phyloP scores from a whole-genome alignment of 2,888 invertebrate species.

The Tetragnatha montana region DNA sequence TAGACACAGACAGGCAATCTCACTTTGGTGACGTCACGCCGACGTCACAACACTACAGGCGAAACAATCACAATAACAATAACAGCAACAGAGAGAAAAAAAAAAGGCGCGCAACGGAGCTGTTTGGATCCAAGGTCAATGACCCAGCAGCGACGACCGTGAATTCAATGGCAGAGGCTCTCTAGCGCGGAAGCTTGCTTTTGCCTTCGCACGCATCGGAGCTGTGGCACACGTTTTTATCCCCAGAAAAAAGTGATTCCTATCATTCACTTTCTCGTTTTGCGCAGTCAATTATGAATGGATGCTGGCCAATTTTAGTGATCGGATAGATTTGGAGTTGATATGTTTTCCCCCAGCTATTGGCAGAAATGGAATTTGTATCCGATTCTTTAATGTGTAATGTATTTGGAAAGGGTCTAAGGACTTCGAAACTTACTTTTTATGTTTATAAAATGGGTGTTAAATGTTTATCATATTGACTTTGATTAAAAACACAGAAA shows the following conservation, averaged over 20 bases:
- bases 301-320: neutral
- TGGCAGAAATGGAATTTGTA: too few relatives aligned
- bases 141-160: constrained; percentile 40
- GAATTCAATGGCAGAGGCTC: constrained; percentile 42
- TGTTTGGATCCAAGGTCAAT: constrained; percentile 63
- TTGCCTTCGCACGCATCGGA: constrained; percentile 21
- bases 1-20: constrained; percentile 7
- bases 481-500: too few relatives aligned
- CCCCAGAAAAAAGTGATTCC: neutral
- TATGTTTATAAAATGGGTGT: too few relatives aligned
- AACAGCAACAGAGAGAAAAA: neutral
- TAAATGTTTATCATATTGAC: too few relatives aligned
- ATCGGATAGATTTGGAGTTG: neutral
- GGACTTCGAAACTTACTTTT: too few relatives aligned
- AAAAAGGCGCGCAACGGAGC: constrained; percentile 28
- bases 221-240: neutral
- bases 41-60: constrained; percentile 19
- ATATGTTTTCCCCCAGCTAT: too few relatives aligned
- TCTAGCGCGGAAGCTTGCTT: constrained; percentile 16
- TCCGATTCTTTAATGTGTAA: too few relatives aligned
- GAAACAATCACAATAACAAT: neutral
- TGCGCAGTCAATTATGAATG: neutral
- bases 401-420: too few relatives aligned
- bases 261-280: neutral
- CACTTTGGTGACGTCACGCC: constrained; percentile 6